Percentiles rank a stretch among this genome's conserved stretches.
Evolutionary conservation across 2,113 vertebrate genomes (phyloP).

Genomic region (Leucosticte australis): DNA sequence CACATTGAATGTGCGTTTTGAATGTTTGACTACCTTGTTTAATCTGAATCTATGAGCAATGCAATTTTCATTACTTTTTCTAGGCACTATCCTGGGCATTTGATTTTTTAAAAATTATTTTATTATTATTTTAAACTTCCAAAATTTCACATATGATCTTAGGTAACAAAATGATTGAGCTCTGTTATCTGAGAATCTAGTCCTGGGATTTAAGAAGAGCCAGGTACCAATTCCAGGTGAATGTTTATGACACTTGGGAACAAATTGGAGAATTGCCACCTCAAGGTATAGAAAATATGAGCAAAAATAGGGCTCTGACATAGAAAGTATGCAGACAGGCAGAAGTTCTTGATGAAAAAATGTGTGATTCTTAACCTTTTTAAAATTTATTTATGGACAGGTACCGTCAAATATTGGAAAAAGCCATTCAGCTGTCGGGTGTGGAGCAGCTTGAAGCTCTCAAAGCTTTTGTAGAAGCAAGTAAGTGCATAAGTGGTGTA

Average conservation of each 20-base stretch:
- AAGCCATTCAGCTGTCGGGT: conserved; percentile 89
- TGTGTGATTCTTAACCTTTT: neutral
- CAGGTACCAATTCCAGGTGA: neutral
- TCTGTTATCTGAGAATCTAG: neutral
- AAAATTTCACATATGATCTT: neutral
- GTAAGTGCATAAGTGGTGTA: conserved; percentile 74
- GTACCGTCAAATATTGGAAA: conserved; percentile 96
- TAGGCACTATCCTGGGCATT: fast-evolving
- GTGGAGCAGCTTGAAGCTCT: conserved; percentile 92
- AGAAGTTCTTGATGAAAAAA: neutral
- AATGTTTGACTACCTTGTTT: neutral
- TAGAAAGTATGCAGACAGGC: neutral
- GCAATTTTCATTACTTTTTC: neutral
- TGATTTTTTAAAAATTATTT: neutral
- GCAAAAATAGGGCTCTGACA: neutral
- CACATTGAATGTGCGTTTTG: neutral
- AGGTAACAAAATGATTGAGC: neutral
- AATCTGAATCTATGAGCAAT: neutral
- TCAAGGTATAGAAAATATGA: neutral
- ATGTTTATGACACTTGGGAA: neutral
- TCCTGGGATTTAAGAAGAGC: neutral
- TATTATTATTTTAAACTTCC: neutral
- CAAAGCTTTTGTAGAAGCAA: conserved; percentile 99
- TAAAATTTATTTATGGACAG: conserved; percentile 63
- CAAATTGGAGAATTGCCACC: neutral